A percentile compares a stretch with the other conserved stretches of the same genome.
phyloP scores from a whole-genome alignment of 1,140 invertebrate genomes.

The Eufriesea mexicana region DNA sequence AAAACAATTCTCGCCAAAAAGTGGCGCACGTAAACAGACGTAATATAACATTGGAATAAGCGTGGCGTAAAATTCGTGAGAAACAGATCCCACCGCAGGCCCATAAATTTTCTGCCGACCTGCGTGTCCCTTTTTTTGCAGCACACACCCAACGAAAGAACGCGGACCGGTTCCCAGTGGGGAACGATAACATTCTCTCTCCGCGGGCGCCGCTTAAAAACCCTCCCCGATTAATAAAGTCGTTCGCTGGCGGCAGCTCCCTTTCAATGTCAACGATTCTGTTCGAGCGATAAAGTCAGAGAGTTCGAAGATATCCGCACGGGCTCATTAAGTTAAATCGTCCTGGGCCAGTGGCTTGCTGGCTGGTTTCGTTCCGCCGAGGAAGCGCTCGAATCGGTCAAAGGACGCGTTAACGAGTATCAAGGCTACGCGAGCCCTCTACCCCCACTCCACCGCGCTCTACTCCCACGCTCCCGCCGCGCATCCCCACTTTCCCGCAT shows the following conservation, averaged over 20 bases:
- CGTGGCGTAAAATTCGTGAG: not conserved
- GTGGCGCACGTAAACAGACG: not conserved
- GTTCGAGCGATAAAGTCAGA: constrained; percentile 24
- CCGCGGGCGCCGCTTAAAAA: not conserved
- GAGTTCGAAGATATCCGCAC: constrained; percentile 25
- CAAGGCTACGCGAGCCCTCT: constrained; percentile 25
- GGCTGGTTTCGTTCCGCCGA: not conserved
- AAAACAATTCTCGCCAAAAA: not conserved
- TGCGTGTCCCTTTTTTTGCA: not conserved
- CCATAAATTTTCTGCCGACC: constrained; percentile 1
- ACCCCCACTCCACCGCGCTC: not conserved
- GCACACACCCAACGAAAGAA: constrained; percentile 1
- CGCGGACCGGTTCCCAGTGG: not conserved
- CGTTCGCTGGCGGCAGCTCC: not conserved
- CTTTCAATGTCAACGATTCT: constrained; percentile 28
- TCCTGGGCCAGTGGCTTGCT: constrained; percentile 15
- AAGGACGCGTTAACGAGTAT: constrained; percentile 59
- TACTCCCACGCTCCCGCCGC: too few relatives aligned
- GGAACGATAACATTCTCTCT: not conserved
- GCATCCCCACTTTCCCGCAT: too few relatives aligned
- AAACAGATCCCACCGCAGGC: not conserved
- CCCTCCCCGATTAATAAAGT: constrained; percentile 18
- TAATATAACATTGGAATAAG: not conserved
- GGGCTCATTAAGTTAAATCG: constrained; percentile 59
- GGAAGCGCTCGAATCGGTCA: constrained; percentile 34